Base-by-base conservation (phyloP, 2,113 vertebrate species). In the Mellivora capensis region DNA sequence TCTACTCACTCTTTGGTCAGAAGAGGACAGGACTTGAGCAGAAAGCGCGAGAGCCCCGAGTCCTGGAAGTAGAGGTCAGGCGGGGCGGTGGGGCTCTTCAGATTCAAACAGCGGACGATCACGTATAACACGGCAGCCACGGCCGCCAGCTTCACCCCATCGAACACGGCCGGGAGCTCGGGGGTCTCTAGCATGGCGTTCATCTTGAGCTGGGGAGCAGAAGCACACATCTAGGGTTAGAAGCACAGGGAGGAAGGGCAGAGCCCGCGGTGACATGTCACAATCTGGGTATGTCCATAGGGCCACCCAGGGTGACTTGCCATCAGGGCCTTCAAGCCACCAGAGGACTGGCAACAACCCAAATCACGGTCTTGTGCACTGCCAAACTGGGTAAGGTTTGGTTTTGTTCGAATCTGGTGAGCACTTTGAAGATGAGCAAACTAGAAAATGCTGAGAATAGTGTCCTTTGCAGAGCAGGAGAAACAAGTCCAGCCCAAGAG, bases 1-100 rank as follows among this genome's bases (percentile, higher is more conserved):
- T 31, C 79, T 83, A 99, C 99, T 99, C 98, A 99, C 99, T 99
- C 99, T 99, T 99, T 99, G 99, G 99, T 99, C 98, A 99, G 97
- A 93, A 99, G 99, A 21, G 99, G 99, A 97, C 99, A 99, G 96
- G 99, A 99, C 98, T 99, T 99, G 87, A 99, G 98, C 0, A 99
- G 99, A 94, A 99, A 99, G 67, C 98, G 99, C 18, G 99, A 99
- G 93, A 99, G 99, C 31, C 99, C 98, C 0, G 99, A 99, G 97
- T 99, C 99, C 98, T 99, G 99, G 98, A 99, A 99, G 64, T 99
- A 98, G 97, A 99, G 99, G 25, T 99, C 99, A 0, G 99, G 99
- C 0, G 99, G 98, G 0, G 99, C 99, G 0, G 99, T 99, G 9
- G 99, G 99, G 96, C 99, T 99, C 99, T 99, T 99, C 29, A 99